Conservation (phyloP, 1,140 invertebrate genomes). For the Gonioctena quinquepunctata region DNA sequence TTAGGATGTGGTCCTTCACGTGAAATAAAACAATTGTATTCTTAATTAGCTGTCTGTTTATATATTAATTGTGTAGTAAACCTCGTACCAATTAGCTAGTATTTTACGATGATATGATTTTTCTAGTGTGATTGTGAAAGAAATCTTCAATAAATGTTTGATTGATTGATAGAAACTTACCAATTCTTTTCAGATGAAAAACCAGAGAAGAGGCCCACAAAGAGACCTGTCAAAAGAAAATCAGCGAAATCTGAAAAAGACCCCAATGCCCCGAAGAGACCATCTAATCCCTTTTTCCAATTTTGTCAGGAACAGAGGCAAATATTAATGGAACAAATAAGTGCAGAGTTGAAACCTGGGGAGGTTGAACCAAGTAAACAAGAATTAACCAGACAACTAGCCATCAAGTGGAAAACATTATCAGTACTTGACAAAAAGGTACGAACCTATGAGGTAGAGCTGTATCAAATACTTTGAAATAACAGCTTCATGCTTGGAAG, state of each 20-base stretch:
- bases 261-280: conserved; percentile 77
- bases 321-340: conserved; percentile 69
- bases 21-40: too few species aligned
- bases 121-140: too few species aligned
- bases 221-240: conserved; percentile 60
- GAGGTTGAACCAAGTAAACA: conserved; percentile 73
- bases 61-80: too few species aligned
- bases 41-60: too few species aligned
- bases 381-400: conserved; percentile 73
- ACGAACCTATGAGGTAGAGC: background rate
- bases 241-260: conserved; percentile 64
- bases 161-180: too few species aligned
- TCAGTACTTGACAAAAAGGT: conserved; percentile 73
- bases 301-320: conserved; percentile 78
- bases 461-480: too few species aligned
- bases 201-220: conserved; percentile 36
- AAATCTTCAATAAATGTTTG: too few species aligned
- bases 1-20: too few species aligned
- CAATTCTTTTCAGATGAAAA: conserved; percentile 31
- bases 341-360: conserved; percentile 61
- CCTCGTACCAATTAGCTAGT: too few species aligned
- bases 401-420: conserved; percentile 73
- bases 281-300: conserved; percentile 80
- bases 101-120: too few species aligned
- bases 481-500: too few species aligned